Percentiles rank a stretch among this genome's conserved stretches.
Evolutionary conservation across 2,888 invertebrate genomes (phyloP).

Genomic region (Eupithecia dodoneata): DNA sequence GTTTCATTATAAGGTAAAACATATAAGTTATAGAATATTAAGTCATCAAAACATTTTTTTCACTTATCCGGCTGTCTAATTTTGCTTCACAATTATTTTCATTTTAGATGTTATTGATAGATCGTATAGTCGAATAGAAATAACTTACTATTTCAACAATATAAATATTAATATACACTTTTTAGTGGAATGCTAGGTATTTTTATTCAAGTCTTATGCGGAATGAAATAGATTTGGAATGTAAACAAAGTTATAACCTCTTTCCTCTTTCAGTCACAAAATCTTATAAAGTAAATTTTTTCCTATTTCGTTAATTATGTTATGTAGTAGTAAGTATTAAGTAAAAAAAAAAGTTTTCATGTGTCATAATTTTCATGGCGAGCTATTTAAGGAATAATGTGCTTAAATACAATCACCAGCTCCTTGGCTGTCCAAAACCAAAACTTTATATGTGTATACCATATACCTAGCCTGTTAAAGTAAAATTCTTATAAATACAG

Average conservation of each 20-base stretch:
- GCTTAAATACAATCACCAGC: not conserved
- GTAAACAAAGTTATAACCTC: constrained; percentile 11
- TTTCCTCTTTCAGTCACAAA: constrained; percentile 88
- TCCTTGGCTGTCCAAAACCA: too few relatives aligned
- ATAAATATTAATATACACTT: not conserved
- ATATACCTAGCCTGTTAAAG: too few relatives aligned
- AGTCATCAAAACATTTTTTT: not conserved
- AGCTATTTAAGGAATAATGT: not conserved
- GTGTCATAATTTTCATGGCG: not conserved
- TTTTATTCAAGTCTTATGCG: not conserved
- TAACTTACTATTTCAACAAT: not conserved
- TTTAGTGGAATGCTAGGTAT: not conserved
- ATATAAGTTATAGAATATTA: not conserved
- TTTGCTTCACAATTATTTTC: not conserved
- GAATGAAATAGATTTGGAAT: not conserved
- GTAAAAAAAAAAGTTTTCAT: not conserved
- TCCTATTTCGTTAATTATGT: not conserved
- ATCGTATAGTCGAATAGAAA: not conserved
- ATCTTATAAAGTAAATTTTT: constrained; percentile 94
- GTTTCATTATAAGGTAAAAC: constrained; percentile 74
- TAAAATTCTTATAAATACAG: too few relatives aligned
- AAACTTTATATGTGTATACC: too few relatives aligned
- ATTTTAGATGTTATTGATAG: not conserved
- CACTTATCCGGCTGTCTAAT: not conserved
- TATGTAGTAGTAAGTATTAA: too few relatives aligned